These are phyloP conservation scores for Calypte anna DNA, from an alignment of 2,113 vertebrate species.

Conservation along the genomic window DNA sequence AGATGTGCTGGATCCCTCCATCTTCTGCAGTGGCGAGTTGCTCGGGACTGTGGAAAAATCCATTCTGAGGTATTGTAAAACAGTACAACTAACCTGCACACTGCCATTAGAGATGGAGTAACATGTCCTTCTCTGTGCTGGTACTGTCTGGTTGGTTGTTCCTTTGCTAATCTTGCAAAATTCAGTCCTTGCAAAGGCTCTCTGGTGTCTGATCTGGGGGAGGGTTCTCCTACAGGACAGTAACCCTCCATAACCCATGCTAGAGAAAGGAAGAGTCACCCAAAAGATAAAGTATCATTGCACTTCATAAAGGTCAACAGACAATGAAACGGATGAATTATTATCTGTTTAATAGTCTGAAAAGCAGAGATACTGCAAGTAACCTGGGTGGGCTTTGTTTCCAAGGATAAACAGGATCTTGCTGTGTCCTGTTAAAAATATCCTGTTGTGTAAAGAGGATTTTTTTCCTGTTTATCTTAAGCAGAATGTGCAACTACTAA, in stretches of 20 bases:
- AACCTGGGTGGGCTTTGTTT: constrained; percentile 51
- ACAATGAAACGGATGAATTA: constrained; percentile 54
- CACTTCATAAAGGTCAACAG: constrained; percentile 46
- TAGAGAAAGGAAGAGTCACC: constrained; percentile 37
- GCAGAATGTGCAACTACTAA: constrained; percentile 92
- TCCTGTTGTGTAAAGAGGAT: constrained; percentile 68
- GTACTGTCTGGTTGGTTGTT: not conserved
- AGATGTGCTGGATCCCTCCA: not conserved
- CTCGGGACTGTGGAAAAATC: not conserved
- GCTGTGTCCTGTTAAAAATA: constrained; percentile 60
- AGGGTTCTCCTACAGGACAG: not conserved
- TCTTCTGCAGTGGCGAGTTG: not conserved
- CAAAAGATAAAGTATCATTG: constrained; percentile 14
- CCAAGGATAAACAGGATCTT: constrained; percentile 71
- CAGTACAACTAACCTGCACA: not conserved
- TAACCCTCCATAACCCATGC: not conserved
- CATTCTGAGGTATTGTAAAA: not conserved
- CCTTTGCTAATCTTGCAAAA: not conserved
- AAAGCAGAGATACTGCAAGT: constrained; percentile 26
- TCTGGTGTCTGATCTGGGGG: not conserved
- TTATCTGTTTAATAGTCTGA: constrained; percentile 52
- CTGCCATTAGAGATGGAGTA: not conserved
- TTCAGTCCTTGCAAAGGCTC: not conserved
- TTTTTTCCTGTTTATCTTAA: constrained; percentile 71
- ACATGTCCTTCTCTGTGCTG: fast-evolving